Evolutionary conservation across 2,888 invertebrate genomes (phyloP).

Genomic region (Tenthredo notha): DNA sequence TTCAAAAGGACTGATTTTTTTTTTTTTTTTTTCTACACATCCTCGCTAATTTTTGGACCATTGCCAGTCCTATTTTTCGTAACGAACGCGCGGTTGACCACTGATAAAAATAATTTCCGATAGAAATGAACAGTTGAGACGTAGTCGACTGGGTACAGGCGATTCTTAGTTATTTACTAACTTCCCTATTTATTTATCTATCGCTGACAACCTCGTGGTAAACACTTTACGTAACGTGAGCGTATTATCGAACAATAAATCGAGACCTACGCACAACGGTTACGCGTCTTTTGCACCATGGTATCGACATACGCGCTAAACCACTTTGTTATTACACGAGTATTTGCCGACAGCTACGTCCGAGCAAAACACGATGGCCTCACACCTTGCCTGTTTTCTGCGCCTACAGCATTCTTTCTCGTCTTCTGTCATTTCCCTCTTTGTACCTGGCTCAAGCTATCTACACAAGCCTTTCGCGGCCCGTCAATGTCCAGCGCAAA

Average conservation of each 20-base stretch:
- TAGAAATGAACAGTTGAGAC: background rate
- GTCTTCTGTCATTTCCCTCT: slow-evolving; percentile 48
- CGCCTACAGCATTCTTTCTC: slow-evolving; percentile 60
- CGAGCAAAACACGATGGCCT: slow-evolving; percentile 58
- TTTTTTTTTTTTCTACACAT: background rate
- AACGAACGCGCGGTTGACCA: background rate
- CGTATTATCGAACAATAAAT: slow-evolving; percentile 75
- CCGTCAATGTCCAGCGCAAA: slow-evolving; percentile 26
- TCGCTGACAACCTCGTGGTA: slow-evolving; percentile 63
- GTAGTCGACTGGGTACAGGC: background rate
- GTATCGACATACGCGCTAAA: background rate
- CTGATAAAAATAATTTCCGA: background rate
- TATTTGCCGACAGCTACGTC: slow-evolving; percentile 36
- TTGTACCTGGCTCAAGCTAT: background rate
- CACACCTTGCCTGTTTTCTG: slow-evolving; percentile 59
- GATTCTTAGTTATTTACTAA: background rate
- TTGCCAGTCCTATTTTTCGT: background rate
- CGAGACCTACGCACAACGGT: slow-evolving; percentile 62
- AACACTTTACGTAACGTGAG: slow-evolving; percentile 75
- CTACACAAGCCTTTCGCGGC: background rate
- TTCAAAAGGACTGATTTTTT: background rate
- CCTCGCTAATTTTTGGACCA: background rate
- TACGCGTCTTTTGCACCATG: background rate
- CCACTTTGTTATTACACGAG: slow-evolving; percentile 45
- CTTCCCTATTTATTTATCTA: slow-evolving; percentile 6